Evolutionary conservation across 2,113 vertebrate genomes (phyloP).

Genomic region (Syngnathus typhle): DNA sequence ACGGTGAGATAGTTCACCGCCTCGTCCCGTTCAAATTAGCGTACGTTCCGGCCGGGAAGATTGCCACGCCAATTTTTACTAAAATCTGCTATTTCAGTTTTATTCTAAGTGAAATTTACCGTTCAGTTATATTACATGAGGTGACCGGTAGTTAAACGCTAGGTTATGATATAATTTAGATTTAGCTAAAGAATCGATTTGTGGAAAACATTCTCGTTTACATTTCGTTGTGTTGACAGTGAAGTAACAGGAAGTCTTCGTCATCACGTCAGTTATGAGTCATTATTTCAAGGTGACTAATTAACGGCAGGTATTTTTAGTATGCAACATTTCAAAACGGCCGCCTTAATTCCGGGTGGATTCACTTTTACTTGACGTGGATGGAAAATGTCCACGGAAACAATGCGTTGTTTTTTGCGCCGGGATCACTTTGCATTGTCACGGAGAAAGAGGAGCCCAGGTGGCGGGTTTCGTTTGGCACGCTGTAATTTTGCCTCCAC

Average conservation of each 20-base stretch:
- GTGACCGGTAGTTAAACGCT: neutral
- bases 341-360: neutral
- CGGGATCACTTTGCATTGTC: slow-evolving; percentile 23
- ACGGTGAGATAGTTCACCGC: slow-evolving; percentile 44
- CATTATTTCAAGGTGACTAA: neutral
- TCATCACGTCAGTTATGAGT: neutral
- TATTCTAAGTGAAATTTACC: neutral
- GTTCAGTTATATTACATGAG: neutral
- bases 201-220: neutral
- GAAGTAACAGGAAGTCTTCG: slow-evolving; percentile 2
- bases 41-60: slow-evolving; percentile 1
- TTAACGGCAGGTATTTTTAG: neutral
- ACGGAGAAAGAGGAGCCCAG: slow-evolving; percentile 27
- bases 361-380: slow-evolving; percentile 4
- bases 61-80: neutral
- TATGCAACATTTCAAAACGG: neutral
- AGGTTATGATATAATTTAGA: too few species aligned
- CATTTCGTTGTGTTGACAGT: neutral
- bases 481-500: neutral
- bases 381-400: slow-evolving; percentile 5
- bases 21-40: slow-evolving; percentile 57
- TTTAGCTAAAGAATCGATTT: too few species aligned
- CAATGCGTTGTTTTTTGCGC: neutral
- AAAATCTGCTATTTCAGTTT: neutral
- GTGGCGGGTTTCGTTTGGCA: slow-evolving; percentile 35